Percentiles rank a stretch among this genome's conserved stretches.
Evolutionary conservation across 1,140 invertebrate species (phyloP).

Genomic region (Hermetia illucens): DNA sequence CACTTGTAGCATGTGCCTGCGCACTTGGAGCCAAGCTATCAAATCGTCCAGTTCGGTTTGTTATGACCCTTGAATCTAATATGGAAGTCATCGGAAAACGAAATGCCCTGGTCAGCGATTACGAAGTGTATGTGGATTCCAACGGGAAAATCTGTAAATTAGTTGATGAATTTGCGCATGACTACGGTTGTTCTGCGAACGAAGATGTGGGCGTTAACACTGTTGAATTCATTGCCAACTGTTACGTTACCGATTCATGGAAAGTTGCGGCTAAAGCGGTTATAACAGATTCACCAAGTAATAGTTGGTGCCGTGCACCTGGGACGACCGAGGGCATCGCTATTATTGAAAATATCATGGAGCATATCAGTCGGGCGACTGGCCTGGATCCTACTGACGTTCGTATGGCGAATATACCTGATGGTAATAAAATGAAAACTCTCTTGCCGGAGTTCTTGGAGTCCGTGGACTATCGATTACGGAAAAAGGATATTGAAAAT

Average conservation of each 20-base stretch:
- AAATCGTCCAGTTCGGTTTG: slow-evolving; percentile 45
- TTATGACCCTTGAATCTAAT: slow-evolving; percentile 48
- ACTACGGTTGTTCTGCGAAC: slow-evolving; percentile 44
- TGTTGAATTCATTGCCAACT: slow-evolving; percentile 35
- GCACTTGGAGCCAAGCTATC: slow-evolving; percentile 46
- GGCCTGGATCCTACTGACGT: slow-evolving; percentile 55
- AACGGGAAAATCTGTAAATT: slow-evolving; percentile 54
- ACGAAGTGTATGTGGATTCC: slow-evolving; percentile 44
- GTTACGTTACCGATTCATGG: slow-evolving; percentile 42
- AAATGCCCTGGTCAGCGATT: slow-evolving; percentile 34
- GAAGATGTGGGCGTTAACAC: slow-evolving; percentile 34
- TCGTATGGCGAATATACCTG: slow-evolving; percentile 42
- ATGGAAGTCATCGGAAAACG: slow-evolving; percentile 49
- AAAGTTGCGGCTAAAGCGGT: slow-evolving; percentile 36
- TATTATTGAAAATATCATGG: slow-evolving; percentile 66
- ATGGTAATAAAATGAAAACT: slow-evolving; percentile 28
- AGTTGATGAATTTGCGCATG: slow-evolving; percentile 43
- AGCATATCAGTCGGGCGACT: slow-evolving; percentile 55
- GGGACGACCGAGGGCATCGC: slow-evolving; percentile 47
- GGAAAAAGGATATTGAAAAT: slow-evolving; percentile 34
- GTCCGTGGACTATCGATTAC: slow-evolving; percentile 33
- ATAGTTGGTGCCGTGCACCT: slow-evolving; percentile 45
- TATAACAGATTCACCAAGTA: slow-evolving; percentile 46
- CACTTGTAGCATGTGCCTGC: slow-evolving; percentile 40
- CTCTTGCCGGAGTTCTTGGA: slow-evolving; percentile 18